phyloP scores from a whole-genome alignment of 2,113 vertebrate genomes.

The Uropsilus gracilis region DNA sequence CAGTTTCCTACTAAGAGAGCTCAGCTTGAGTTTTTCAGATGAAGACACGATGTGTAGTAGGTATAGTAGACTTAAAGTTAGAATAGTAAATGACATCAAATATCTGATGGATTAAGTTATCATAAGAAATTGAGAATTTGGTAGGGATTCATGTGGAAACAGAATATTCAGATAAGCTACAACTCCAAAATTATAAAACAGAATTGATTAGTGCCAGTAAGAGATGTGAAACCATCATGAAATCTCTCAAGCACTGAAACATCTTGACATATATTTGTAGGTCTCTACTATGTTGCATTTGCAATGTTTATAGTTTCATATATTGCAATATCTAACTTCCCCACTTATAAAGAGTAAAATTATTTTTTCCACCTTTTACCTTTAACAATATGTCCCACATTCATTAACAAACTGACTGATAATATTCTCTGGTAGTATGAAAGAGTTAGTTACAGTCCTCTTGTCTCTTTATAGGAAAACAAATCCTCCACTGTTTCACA shows the following conservation, averaged over 20 bases:
- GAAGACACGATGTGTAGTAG: accelerated
- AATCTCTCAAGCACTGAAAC: background rate
- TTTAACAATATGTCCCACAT: background rate
- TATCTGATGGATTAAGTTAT: background rate
- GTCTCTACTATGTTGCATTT: background rate
- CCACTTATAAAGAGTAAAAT: background rate
- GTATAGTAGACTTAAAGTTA: background rate
- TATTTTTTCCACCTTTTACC: background rate
- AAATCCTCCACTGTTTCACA: background rate
- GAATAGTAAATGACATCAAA: background rate
- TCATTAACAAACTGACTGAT: background rate
- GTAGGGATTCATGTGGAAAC: background rate
- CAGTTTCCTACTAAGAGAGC: background rate
- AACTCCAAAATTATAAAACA: background rate
- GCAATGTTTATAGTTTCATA: background rate
- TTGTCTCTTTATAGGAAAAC: background rate
- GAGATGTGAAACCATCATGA: background rate
- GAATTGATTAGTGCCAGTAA: background rate
- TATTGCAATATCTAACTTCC: background rate
- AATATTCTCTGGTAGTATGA: background rate
- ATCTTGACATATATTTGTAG: background rate
- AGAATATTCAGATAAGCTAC: background rate
- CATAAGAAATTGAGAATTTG: background rate
- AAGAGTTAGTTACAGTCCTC: too few relatives aligned
- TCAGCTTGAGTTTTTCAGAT: background rate